Conservation (phyloP, 2,888 invertebrate genomes). For the Athetis lepigone region DNA sequence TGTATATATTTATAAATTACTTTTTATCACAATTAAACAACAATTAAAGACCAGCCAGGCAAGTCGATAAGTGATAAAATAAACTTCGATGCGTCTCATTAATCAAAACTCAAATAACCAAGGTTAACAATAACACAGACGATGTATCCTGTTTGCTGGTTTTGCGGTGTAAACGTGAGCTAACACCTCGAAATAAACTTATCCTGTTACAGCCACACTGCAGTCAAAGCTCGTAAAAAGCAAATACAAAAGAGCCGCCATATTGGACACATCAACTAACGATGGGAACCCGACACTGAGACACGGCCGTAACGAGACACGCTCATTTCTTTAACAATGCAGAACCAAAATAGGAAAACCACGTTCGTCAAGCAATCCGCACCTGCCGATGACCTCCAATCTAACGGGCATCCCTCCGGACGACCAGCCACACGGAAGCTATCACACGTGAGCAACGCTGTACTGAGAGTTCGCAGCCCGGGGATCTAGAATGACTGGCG, state of each 20-base stretch:
- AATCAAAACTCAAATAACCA: slow-evolving; percentile 36
- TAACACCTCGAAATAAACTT: slow-evolving; percentile 43
- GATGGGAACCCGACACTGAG: slow-evolving; percentile 67
- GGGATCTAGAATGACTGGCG: slow-evolving; percentile 72
- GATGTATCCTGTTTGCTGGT: slow-evolving; percentile 42
- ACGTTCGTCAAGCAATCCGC: slow-evolving; percentile 87
- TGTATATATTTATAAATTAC: slow-evolving; percentile 23
- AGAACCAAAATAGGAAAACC: slow-evolving; percentile 84
- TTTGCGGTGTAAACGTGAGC: slow-evolving; percentile 32
- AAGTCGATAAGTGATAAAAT: slow-evolving; percentile 30
- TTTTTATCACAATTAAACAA: slow-evolving; percentile 26
- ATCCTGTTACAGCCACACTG: slow-evolving; percentile 36
- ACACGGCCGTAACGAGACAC: slow-evolving; percentile 75
- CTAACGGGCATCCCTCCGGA: slow-evolving; percentile 84
- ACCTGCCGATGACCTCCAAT: slow-evolving; percentile 87
- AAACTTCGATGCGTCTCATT: slow-evolving; percentile 18
- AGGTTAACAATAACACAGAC: slow-evolving; percentile 25
- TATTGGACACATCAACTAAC: slow-evolving; percentile 62
- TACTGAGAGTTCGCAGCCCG: slow-evolving; percentile 36
- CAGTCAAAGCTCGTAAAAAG: slow-evolving; percentile 29
- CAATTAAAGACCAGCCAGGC: slow-evolving; percentile 14
- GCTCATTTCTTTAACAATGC: slow-evolving; percentile 82
- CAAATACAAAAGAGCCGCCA: slow-evolving; percentile 39
- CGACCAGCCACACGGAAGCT: slow-evolving; percentile 49
- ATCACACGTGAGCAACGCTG: slow-evolving; percentile 52